Percentiles rank a stretch among this genome's conserved stretches.
phyloP scores from a whole-genome alignment of 2,113 vertebrate genomes.

The Macrotis lagotis region DNA sequence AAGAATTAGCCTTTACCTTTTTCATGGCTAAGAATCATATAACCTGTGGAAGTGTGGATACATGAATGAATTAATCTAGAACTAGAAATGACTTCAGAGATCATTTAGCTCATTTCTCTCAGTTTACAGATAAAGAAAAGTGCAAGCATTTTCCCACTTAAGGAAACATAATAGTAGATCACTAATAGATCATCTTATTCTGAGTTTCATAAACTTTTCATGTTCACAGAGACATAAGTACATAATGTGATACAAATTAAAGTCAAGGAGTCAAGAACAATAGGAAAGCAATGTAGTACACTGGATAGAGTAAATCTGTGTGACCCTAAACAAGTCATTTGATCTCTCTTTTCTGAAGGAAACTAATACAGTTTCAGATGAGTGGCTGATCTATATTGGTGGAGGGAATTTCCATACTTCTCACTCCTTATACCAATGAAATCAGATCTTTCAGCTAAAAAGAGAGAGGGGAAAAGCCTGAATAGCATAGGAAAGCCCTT shows the following conservation, averaged over 20 bases:
- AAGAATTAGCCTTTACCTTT: neutral
- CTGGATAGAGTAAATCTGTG: neutral
- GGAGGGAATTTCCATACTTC: neutral
- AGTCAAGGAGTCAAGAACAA: neutral
- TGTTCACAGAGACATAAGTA: neutral
- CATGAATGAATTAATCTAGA: neutral
- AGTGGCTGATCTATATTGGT: neutral
- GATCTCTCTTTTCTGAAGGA: neutral
- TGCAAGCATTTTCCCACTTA: neutral
- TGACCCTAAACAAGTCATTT: neutral
- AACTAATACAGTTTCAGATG: neutral
- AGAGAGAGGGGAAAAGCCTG: neutral
- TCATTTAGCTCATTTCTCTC: neutral
- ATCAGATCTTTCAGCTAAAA: neutral
- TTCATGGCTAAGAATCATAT: neutral
- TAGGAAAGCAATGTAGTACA: neutral
- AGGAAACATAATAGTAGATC: neutral
- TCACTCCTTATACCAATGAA: neutral
- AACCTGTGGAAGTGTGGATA: neutral
- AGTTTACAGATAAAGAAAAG: neutral
- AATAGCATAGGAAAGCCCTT: neutral
- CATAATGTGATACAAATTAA: neutral
- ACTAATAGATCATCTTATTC: neutral
- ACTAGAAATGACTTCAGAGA: neutral
- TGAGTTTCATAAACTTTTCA: neutral